Evolutionary conservation across 2,113 vertebrate genomes (phyloP), one percentile per base, ranked within the genome.

Genomic region (Madoqua kirkii): DNA sequence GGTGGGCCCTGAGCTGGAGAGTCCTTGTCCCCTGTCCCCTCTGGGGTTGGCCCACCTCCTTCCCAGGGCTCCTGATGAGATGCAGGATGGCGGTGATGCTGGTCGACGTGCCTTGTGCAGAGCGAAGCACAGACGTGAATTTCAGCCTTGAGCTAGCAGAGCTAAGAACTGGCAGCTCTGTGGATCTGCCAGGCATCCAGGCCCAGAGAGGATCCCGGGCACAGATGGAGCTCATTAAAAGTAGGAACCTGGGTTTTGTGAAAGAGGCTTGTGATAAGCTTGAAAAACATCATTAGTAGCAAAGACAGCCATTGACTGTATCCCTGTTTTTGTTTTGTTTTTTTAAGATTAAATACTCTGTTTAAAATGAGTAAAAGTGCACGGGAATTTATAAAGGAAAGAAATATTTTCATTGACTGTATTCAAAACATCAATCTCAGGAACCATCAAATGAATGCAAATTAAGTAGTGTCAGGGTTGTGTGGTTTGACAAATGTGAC

Each of bases 61-160:
- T 3, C 33, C 67, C 3, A 0, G 79, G 21, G 48, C 19, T 27
- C 16, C 5, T 25, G 45, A 14, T 0, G 0, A 2, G 67, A 15
- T 0, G 13, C 17, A 3, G n/a, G 57, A 11, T 15, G 60, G 36
- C 2, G 0, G 21, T 3, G 86, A 25, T 23, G n/a, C 1, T 16
- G 12, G 45, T 15, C 15, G 0, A 6, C 0, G 11, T 4, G 21
- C 55, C 27, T 4, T 3, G 11, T 40, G 13, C 55, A 3, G 14
- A 23, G 11, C 0, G 1, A 21, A 71, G 67, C 67, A 40, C 67
- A 40, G 67, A 19, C 5, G 7, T 2, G 19, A 4, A 4, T 12
- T 33, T n/a, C 23, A 11, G 76, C 40, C 16, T 0, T 0, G 6
- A 3, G 54, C 14, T 6, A 2, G 3, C 4, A 25, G 23, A 52